These are phyloP conservation scores for Melolontha melolontha DNA, from an alignment of 2,888 invertebrate genomes.

Conservation along the genomic window DNA sequence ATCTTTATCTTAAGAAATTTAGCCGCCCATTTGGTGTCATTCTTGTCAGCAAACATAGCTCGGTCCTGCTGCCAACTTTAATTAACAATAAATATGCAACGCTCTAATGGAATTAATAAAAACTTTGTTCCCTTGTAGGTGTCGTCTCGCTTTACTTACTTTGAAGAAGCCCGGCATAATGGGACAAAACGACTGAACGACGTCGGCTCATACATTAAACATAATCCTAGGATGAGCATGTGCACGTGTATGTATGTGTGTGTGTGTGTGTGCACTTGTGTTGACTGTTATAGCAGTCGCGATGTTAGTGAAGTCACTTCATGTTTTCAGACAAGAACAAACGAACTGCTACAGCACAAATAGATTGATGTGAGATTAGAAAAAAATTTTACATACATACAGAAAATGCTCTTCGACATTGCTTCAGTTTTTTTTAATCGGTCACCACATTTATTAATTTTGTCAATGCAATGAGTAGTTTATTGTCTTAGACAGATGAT, in stretches of 20 bases:
- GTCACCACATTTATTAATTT: not conserved
- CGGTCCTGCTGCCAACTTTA: constrained; percentile 25
- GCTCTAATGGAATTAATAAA: constrained; percentile 42
- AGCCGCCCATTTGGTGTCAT: not conserved
- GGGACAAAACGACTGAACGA: constrained; percentile 50
- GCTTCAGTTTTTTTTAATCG: too few species aligned
- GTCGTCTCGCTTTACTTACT: constrained; percentile 47
- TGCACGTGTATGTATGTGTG: constrained; percentile 1
- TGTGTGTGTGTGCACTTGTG: not conserved
- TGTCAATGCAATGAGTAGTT: too few species aligned
- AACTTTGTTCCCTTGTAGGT: constrained; percentile 44
- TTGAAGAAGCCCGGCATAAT: constrained; percentile 46
- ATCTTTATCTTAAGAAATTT: constrained; percentile 13
- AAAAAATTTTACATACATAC: not conserved
- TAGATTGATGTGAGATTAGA: not conserved
- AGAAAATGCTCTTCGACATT: too few species aligned
- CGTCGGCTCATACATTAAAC: constrained; percentile 52
- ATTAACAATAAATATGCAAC: constrained; percentile 43
- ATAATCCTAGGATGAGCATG: constrained; percentile 42
- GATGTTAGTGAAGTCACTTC: not conserved
- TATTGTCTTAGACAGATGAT: too few species aligned
- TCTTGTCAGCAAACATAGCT: not conserved
- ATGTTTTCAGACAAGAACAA: not conserved
- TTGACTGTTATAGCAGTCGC: constrained; percentile 11
- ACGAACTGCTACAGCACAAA: not conserved